A percentile compares a stretch with the other conserved stretches of the same genome.
Evolutionary conservation across 2,797 vertebrate species (phyloP).

Genomic region (Poecilia wingei): DNA sequence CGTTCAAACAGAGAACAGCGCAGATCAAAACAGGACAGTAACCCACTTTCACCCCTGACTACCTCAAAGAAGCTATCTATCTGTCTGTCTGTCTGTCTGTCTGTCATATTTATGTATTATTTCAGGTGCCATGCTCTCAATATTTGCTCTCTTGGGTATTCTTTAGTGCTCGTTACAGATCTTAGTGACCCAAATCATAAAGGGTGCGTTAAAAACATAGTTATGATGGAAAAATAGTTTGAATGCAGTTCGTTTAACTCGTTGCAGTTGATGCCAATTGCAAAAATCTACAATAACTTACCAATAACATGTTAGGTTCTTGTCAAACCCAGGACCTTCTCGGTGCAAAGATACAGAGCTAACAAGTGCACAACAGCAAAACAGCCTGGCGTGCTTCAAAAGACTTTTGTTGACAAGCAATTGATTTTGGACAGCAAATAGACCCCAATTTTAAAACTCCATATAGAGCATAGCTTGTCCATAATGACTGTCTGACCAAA

Average conservation of each 20-base stretch:
- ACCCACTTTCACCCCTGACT: slow-evolving; percentile 28
- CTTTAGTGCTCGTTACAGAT: neutral
- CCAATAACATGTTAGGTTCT: neutral
- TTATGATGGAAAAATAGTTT: neutral
- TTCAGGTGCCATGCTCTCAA: neutral
- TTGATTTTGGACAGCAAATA: neutral
- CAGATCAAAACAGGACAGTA: slow-evolving; percentile 42
- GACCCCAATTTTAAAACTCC: neutral
- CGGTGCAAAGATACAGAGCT: neutral
- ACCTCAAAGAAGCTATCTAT: neutral
- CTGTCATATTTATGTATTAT: slow-evolving; percentile 1
- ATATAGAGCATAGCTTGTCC: neutral
- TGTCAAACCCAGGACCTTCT: neutral
- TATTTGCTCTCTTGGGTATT: neutral
- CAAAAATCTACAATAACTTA: neutral
- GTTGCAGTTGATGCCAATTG: neutral
- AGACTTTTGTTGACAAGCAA: neutral
- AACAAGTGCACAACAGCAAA: neutral
- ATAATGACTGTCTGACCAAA: neutral
- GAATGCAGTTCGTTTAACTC: too few species aligned
- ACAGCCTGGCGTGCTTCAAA: neutral
- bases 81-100: slow-evolving; percentile 28
- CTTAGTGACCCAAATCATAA: neutral
- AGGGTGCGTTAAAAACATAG: neutral
- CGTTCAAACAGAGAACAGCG: slow-evolving; percentile 32